phyloP scores from a whole-genome alignment of 2,888 invertebrate species.

The Limnephilus marmoratus region DNA sequence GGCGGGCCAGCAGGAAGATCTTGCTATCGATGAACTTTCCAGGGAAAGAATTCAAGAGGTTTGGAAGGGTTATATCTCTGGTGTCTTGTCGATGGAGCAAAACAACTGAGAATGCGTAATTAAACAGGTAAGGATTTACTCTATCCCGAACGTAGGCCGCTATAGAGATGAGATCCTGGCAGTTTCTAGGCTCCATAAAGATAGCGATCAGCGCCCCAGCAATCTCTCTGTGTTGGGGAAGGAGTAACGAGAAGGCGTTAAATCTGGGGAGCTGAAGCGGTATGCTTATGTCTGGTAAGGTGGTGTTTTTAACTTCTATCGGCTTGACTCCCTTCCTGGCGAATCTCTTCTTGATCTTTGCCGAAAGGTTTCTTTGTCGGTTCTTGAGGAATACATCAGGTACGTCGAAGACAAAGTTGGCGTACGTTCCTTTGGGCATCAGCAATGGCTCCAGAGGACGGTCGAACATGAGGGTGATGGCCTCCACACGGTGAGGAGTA shows the following conservation, averaged over 20 bases:
- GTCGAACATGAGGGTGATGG: slow-evolving; percentile 76
- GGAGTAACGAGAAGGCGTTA: slow-evolving; percentile 85
- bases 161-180: slow-evolving; percentile 77
- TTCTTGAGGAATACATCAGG: slow-evolving; percentile 71
- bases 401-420: slow-evolving; percentile 77
- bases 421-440: slow-evolving; percentile 78
- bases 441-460: slow-evolving; percentile 82
- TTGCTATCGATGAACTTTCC: slow-evolving; percentile 75
- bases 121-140: slow-evolving; percentile 80
- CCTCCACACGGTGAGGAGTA: neutral
- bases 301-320: slow-evolving; percentile 77
- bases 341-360: slow-evolving; percentile 79
- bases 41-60: slow-evolving; percentile 76
- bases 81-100: slow-evolving; percentile 78
- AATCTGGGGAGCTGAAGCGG: slow-evolving; percentile 79
- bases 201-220: slow-evolving; percentile 84
- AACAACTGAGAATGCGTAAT: slow-evolving; percentile 80
- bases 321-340: slow-evolving; percentile 74
- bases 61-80: slow-evolving; percentile 74
- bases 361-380: neutral
- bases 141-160: slow-evolving; percentile 78
- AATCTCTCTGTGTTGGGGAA: slow-evolving; percentile 83
- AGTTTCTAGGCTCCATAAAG: slow-evolving; percentile 79
- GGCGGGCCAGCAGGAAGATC: slow-evolving; percentile 72
- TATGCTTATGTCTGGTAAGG: slow-evolving; percentile 78